These are phyloP conservation scores for Euproctis similis DNA, from an alignment of 2,888 invertebrate genomes.

Conservation along the genomic window DNA sequence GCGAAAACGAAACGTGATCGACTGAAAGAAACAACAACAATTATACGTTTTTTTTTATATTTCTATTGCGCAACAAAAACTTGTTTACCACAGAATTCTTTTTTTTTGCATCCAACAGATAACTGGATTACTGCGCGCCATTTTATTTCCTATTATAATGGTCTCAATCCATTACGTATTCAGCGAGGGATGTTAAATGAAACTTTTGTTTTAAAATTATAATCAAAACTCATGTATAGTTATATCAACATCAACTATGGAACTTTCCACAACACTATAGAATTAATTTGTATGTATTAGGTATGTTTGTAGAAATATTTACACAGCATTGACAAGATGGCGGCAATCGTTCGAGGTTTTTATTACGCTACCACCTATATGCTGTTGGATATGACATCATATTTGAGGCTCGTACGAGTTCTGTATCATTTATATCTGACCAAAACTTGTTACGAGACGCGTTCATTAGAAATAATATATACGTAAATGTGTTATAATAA, in stretches of 20 bases:
- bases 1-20: constrained; percentile 35
- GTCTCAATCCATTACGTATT: constrained; percentile 24
- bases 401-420: constrained; percentile 21
- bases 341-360: constrained; percentile 20
- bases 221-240: constrained; percentile 21
- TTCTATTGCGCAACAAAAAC: constrained; percentile 28
- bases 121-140: constrained; percentile 27
- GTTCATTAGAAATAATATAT: constrained; percentile 19
- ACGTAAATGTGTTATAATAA: too few relatives aligned
- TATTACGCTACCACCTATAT: constrained; percentile 27
- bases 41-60: constrained; percentile 14
- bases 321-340: too few relatives aligned
- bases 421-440: constrained; percentile 30
- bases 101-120: too few relatives aligned
- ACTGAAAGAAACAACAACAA: constrained; percentile 19
- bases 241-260: constrained; percentile 29
- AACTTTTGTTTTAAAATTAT: constrained; percentile 34
- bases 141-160: constrained; percentile 38
- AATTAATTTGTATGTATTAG: constrained; percentile 24
- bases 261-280: constrained; percentile 39
- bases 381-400: constrained; percentile 42
- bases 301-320: constrained; percentile 24
- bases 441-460: constrained; percentile 40
- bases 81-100: constrained; percentile 25
- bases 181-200: constrained; percentile 29